Conservation (phyloP, 2,113 vertebrate genomes). For the Sakesphorus luctuosus region DNA sequence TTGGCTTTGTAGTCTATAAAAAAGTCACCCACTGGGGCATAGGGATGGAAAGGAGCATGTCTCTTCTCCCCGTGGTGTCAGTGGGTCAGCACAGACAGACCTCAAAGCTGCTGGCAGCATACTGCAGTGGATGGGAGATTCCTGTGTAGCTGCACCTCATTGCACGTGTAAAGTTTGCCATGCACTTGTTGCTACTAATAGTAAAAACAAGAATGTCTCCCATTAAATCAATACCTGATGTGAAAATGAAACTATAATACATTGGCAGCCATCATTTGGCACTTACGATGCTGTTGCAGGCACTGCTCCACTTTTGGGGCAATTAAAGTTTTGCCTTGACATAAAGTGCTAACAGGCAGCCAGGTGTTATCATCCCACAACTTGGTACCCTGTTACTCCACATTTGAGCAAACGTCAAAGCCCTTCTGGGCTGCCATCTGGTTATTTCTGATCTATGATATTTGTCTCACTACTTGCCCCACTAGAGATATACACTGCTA, state of each 20-base stretch:
- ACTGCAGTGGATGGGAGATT: not conserved
- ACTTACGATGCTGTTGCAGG: not conserved
- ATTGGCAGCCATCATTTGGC: conserved; percentile 4
- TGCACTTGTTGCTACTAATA: not conserved
- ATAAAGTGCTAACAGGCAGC: conserved; percentile 39
- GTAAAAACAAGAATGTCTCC: not conserved
- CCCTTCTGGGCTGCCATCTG: conserved; percentile 60
- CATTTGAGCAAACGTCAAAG: conserved; percentile 45
- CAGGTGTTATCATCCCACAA: conserved; percentile 38
- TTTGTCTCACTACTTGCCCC: conserved; percentile 14
- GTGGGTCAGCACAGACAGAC: not conserved
- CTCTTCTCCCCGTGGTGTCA: not conserved
- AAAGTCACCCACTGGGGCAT: not conserved
- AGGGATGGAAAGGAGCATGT: not conserved
- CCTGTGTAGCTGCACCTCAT: not conserved
- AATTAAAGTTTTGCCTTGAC: conserved; percentile 43
- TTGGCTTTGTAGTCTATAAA: not conserved
- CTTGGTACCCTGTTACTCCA: conserved; percentile 40
- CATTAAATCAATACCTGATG: not conserved
- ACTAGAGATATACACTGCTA: not conserved
- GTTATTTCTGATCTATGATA: conserved; percentile 29
- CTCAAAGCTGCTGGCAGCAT: not conserved
- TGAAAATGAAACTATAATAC: not conserved
- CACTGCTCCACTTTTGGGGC: conserved; percentile 16
- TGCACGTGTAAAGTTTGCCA: not conserved